Evolutionary conservation across 92 coral and sea anemone species (phyloP), one percentile per base, ranked within the genome.

Genomic region (Phenganax marumi): DNA sequence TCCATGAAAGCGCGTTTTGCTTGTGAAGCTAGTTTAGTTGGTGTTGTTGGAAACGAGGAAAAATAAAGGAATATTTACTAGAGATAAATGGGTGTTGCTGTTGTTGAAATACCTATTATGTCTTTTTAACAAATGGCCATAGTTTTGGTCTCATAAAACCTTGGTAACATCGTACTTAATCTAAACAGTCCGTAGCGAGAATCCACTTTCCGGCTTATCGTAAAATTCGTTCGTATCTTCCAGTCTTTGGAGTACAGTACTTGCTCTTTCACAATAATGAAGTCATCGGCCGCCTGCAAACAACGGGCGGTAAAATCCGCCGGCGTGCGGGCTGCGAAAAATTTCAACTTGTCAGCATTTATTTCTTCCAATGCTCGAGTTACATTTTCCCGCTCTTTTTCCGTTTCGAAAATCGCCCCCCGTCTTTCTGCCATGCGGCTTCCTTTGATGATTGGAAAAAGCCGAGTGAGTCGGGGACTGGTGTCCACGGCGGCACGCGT

Each of bases 231-330:
- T 0, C 84, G 87, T 8, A 93, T 86, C 54, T 85, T 76, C 86
- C 93, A 90, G 50, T 89, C 88, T 77, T 81, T 88, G 76, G 92
- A 92, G 70, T 92, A 91, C 3, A 93, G 89, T 52, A 94, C 88
- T 50, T 92, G 90, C 43, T 94, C 98, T 68, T 90, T 92, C 25
- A 73, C 89, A 23, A 94, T 87, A 50, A 92, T 84, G 48, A 91
- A 84, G 33, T 92, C 92, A 24, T 87, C 81, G 9, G 93, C 84
- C 6, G 97, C 98, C 39, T 90, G 85, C 10, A 94, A 65, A 66
- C 98, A 94, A 17, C 73, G 83, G 52, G 68, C 86, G 62, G 89
- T 89, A 54, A 94, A 89, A 75, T 89, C 93, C 46, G 77, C 76
- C 73, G 95, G 87, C 79, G 90, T 83, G 60, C 89, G 87, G 33